Evolutionary conservation across 2,888 invertebrate species (phyloP).

Genomic region (Himalopsyche tibetana): DNA sequence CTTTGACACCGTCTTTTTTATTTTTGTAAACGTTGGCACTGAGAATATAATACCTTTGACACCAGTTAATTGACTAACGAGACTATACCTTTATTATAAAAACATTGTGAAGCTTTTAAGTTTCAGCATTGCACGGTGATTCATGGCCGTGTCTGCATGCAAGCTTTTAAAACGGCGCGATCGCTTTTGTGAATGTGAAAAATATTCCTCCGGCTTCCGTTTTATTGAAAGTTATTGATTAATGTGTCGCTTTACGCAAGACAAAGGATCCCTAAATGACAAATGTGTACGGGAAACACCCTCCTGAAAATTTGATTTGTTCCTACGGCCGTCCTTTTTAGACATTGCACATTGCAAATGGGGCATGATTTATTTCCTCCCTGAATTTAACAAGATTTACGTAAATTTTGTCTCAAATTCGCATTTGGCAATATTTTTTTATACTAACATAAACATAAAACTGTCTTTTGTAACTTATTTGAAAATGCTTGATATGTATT

Average conservation of each 20-base stretch:
- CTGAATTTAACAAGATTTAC: conserved; percentile 40
- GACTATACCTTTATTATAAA: too few species aligned
- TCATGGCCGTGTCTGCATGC: not conserved
- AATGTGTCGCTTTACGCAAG: conserved; percentile 24
- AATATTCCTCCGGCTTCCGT: not conserved
- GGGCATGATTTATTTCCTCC: conserved; percentile 29
- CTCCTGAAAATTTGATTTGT: conserved; percentile 39
- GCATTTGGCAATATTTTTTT: not conserved
- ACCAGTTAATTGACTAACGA: too few species aligned
- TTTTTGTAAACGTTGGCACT: too few species aligned
- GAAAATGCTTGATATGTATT: too few species aligned
- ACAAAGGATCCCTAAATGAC: conserved; percentile 42
- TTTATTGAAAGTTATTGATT: conserved; percentile 41
- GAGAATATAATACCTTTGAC: too few species aligned
- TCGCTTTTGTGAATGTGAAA: not conserved
- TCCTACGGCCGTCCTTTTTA: conserved; percentile 32
- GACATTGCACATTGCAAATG: conserved; percentile 28
- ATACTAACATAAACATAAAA: not conserved
- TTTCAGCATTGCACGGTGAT: too few species aligned
- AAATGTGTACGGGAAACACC: conserved; percentile 27
- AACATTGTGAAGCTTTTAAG: too few species aligned
- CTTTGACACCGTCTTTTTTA: too few species aligned
- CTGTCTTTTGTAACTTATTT: too few species aligned
- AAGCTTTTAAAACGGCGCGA: not conserved
- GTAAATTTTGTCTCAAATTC: not conserved